phyloP scores from a whole-genome alignment of 2,113 vertebrate genomes.

The Thunnus thynnus region DNA sequence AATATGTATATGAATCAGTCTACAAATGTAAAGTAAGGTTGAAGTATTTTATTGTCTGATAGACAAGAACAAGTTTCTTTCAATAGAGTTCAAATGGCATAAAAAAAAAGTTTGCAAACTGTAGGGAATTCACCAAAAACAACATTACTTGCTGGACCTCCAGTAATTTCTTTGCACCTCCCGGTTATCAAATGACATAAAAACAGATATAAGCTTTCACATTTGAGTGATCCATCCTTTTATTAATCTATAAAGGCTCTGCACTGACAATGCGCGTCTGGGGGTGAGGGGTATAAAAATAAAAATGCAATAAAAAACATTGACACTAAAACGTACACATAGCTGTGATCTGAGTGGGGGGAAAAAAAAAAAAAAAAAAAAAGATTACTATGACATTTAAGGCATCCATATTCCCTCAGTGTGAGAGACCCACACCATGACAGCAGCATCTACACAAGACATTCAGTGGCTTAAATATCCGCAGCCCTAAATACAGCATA shows the following conservation, averaged over 20 bases:
- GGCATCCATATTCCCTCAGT: conserved; percentile 52
- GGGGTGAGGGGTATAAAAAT: conserved; percentile 40
- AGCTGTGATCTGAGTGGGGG: conserved; percentile 34
- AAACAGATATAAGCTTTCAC: conserved; percentile 16
- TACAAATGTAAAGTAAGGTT: conserved; percentile 1
- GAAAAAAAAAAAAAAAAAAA: conserved; percentile 24
- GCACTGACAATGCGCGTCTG: conserved; percentile 38
- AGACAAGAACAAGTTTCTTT: conserved; percentile 79
- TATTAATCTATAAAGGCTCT: conserved; percentile 61
- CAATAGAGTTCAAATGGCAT: conserved; percentile 62
- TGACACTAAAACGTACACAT: conserved; percentile 38
- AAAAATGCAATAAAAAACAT: conserved; percentile 47
- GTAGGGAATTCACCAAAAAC: not conserved
- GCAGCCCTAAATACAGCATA: conserved; percentile 54
- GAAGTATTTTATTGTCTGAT: conserved; percentile 81
- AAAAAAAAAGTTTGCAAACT: conserved; percentile 50
- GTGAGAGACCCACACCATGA: conserved; percentile 35
- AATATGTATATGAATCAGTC: not conserved
- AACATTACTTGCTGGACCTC: not conserved
- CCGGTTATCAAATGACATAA: conserved; percentile 9
- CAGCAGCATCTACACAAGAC: conserved; percentile 62
- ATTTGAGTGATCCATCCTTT: conserved; percentile 42
- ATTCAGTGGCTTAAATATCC: conserved; percentile 40
- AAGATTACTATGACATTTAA: conserved; percentile 58
- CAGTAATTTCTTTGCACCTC: conserved; percentile 7